phyloP scores from a whole-genome alignment of 2,113 vertebrate species.

The Ancistrus triradiatus region DNA sequence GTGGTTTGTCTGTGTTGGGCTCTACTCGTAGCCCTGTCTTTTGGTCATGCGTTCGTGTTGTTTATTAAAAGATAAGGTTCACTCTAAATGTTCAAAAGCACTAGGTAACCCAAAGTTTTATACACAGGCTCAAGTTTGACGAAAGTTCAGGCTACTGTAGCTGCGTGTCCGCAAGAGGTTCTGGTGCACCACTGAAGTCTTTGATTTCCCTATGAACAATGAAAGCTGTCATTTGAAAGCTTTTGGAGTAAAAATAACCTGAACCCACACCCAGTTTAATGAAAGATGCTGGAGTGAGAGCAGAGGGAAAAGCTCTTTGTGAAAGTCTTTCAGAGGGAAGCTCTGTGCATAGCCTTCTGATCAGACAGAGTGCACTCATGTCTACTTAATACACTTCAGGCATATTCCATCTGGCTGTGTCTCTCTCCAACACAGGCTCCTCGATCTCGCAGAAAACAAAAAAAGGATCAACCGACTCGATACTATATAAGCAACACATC shows the following conservation, averaged over 20 bases:
- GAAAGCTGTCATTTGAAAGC: conserved; percentile 13
- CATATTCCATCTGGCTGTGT: neutral
- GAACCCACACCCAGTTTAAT: conserved; percentile 4
- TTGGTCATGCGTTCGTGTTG: too few species aligned
- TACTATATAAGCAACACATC: too few species aligned
- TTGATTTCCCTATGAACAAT: neutral
- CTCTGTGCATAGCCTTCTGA: conserved; percentile 24
- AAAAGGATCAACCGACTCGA: too few species aligned
- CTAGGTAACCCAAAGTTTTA: neutral
- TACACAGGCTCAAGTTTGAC: neutral
- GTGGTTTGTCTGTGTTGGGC: too few species aligned
- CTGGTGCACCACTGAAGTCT: conserved; percentile 22
- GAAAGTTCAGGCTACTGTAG: conserved; percentile 17
- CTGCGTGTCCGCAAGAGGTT: conserved; percentile 13
- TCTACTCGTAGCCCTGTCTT: too few species aligned
- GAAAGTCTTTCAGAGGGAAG: neutral
- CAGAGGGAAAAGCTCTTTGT: conserved; percentile 31
- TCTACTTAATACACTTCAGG: conserved; percentile 5
- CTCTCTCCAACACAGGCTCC: too few species aligned
- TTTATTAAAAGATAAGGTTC: too few species aligned
- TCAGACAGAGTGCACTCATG: conserved; percentile 3
- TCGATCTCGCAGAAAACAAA: too few species aligned
- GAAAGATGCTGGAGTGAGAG: conserved; percentile 20
- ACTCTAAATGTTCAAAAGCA: too few species aligned
- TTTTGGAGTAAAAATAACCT: conserved; percentile 28